Evolutionary conservation across 2,113 vertebrate species (phyloP), one percentile per base, ranked within the genome.

Genomic region (Silurus meridionalis): DNA sequence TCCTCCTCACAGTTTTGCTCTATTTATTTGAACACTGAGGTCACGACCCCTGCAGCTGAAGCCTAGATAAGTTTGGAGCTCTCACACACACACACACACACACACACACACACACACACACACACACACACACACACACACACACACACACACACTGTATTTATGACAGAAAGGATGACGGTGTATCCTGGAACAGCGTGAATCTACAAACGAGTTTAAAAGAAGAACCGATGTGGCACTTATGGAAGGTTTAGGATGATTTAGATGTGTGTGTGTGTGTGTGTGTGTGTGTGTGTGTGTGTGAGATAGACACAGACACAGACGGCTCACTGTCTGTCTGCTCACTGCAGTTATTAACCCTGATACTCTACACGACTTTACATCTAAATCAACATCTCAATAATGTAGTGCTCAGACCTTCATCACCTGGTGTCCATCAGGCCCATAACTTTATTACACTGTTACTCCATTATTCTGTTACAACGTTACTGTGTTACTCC

Each of bases 1-100:
- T 81, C 79, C 60, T 88, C n/a, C 37, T 25, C 57, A 5, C 83
- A 74, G 64, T 28, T 25, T 75, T n/a, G 86, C 89, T 82, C 85
- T 55, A 88, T 87, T 88, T 82, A 64, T 82, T 64, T 82, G 64
- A 77, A 82, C 60, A 50, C 21, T 6, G 46, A 64, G 80, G 80
- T 48, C 63, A 64, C 11, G 60, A 52, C 80, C 63, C 80, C 28
- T 64, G 21, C n/a, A 53, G 71, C 19, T 50, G 71, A 50, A 74
- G 71, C 71, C 46, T 21, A 48, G 50, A 77, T 14, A 6, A 77
- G 50, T 25, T 77, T 23, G 13, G 50, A 25, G 50, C 74, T 77
- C 48, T 75, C 72, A 1, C 28, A 1, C 28, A 37, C 28, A 37
- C 28, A 37, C 28, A 37, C 28, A 37, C 28, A 37, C 28, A 37